Conservation (phyloP, 2,888 invertebrate species). For the Atherix ibis region DNA sequence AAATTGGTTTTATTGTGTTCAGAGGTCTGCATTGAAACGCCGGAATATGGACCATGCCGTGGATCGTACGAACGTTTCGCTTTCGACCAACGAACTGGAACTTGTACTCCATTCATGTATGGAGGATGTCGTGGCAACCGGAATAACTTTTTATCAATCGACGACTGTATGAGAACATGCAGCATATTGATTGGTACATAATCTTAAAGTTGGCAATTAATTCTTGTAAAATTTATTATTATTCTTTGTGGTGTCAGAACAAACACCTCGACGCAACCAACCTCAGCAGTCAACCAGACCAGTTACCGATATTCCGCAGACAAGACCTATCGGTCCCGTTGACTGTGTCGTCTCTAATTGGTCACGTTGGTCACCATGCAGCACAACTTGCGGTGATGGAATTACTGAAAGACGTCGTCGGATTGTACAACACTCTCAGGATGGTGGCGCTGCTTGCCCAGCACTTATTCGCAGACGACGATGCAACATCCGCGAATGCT, state of each 20-base stretch:
- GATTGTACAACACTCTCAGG: slow-evolving; percentile 22
- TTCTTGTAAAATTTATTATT: neutral
- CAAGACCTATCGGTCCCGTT: too few relatives aligned
- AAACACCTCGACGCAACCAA: too few relatives aligned
- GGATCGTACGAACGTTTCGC: slow-evolving; percentile 79
- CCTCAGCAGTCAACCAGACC: neutral
- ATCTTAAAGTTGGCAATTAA: too few relatives aligned
- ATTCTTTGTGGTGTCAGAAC: too few relatives aligned
- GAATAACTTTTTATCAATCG: slow-evolving; percentile 74
- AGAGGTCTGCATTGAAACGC: slow-evolving; percentile 57
- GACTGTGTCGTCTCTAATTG: slow-evolving; percentile 64
- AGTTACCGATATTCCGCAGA: too few relatives aligned
- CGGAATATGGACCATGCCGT: slow-evolving; percentile 73
- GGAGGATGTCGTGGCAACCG: slow-evolving; percentile 80
- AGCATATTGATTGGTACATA: slow-evolving; percentile 13
- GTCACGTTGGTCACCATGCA: slow-evolving; percentile 74
- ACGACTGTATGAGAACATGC: slow-evolving; percentile 63
- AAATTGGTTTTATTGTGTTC: neutral
- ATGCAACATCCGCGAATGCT: neutral
- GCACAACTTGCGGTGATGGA: slow-evolving; percentile 62
- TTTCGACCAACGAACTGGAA: slow-evolving; percentile 55
- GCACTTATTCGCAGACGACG: slow-evolving; percentile 10
- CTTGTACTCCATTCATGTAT: slow-evolving; percentile 76
- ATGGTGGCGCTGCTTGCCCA: slow-evolving; percentile 25
- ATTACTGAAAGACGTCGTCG: slow-evolving; percentile 40